Conservation (phyloP, 2,888 invertebrate species). For the Drosophila engyochracea region DNA sequence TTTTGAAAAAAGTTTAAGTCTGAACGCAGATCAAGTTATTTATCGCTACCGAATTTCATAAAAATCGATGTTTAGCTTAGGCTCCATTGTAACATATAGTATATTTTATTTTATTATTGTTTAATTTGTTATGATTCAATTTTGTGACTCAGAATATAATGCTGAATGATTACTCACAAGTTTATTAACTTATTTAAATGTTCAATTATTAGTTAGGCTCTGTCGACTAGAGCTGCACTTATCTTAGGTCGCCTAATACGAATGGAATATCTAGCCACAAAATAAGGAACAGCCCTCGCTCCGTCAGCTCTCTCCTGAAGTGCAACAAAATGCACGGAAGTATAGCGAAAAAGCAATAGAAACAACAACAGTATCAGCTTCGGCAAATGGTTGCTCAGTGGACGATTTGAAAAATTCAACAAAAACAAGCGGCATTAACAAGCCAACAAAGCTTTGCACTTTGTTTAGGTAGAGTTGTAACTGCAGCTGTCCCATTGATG, state of each 20-base stretch:
- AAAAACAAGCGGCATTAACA: constrained; percentile 56
- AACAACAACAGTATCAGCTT: constrained; percentile 58
- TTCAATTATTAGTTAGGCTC: neutral
- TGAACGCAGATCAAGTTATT: neutral
- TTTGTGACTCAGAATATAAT: neutral
- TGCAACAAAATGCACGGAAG: constrained; percentile 74
- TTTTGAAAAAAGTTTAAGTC: too few species aligned
- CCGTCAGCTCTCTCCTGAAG: constrained; percentile 39
- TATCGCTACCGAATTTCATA: neutral
- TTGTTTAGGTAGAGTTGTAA: constrained; percentile 28
- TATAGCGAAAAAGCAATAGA: constrained; percentile 35
- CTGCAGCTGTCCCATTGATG: constrained; percentile 36
- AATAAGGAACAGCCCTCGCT: constrained; percentile 39
- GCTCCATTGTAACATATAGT: neutral
- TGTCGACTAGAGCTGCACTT: neutral
- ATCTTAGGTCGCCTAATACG: too few species aligned
- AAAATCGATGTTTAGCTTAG: neutral
- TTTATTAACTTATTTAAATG: neutral
- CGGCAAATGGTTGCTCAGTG: constrained; percentile 65
- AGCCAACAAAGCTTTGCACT: constrained; percentile 41
- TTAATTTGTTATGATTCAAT: neutral
- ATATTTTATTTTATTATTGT: neutral
- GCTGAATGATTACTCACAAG: neutral
- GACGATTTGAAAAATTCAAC: constrained; percentile 73
- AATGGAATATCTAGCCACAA: neutral